phyloP scores from a whole-genome alignment of 2,797 vertebrate genomes.

The Pagetopsis macropterus region DNA sequence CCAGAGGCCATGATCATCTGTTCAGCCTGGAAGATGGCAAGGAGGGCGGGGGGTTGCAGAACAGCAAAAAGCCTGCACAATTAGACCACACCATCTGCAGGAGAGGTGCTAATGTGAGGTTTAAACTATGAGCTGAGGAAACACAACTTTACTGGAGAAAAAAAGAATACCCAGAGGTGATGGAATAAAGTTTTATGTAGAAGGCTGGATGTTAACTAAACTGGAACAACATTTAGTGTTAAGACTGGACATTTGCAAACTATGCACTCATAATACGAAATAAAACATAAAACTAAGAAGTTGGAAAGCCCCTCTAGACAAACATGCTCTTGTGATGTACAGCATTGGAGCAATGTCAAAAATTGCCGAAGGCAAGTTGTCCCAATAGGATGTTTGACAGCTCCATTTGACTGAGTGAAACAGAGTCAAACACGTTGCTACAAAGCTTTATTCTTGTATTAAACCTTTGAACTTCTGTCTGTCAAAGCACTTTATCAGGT shows the following conservation, averaged over 20 bases:
- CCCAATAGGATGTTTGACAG: constrained; percentile 51
- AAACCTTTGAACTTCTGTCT: constrained; percentile 20
- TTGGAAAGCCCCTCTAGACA: constrained; percentile 59
- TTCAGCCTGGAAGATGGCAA: constrained; percentile 80
- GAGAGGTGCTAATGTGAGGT: constrained; percentile 57
- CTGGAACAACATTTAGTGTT: constrained; percentile 9
- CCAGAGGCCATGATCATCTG: constrained; percentile 86
- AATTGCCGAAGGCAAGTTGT: constrained; percentile 60
- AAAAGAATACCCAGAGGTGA: constrained; percentile 16
- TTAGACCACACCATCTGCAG: constrained; percentile 87
- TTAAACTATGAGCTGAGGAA: constrained; percentile 24
- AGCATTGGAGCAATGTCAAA: constrained; percentile 60
- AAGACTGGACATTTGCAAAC: constrained; percentile 19
- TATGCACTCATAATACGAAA: constrained; percentile 5
- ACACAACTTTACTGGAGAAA: constrained; percentile 17
- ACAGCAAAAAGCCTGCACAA: constrained; percentile 82
- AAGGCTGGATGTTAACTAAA: constrained; percentile 12
- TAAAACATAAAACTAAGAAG: constrained; percentile 26
- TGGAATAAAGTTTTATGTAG: constrained; percentile 14
- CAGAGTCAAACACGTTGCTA: constrained; percentile 40
- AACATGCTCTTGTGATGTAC: constrained; percentile 60
- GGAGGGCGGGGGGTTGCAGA: constrained; percentile 55
- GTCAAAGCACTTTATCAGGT: constrained; percentile 4
- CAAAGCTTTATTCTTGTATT: constrained; percentile 34
- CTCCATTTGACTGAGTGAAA: constrained; percentile 53